phyloP scores from a whole-genome alignment of 2,797 vertebrate species.

The Chrosomus eos region DNA sequence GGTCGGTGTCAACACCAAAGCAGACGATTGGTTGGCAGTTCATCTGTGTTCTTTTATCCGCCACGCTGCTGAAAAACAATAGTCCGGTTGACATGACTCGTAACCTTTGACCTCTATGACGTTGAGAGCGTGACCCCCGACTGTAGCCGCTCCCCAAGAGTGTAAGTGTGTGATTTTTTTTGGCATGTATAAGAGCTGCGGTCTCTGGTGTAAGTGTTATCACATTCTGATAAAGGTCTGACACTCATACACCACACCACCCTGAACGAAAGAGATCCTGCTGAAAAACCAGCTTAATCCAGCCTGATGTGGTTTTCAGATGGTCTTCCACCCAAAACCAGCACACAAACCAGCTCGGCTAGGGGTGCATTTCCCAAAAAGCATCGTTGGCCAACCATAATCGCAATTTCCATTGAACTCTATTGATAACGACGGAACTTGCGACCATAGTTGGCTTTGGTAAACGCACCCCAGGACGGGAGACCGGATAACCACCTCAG shows the following conservation, averaged over 20 bases:
- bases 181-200: slow-evolving; percentile 79
- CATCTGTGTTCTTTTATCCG: neutral
- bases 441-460: too few relatives aligned
- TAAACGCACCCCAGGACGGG: neutral
- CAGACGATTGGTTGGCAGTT: slow-evolving; percentile 1
- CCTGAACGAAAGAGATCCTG: slow-evolving; percentile 49
- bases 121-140: slow-evolving; percentile 10
- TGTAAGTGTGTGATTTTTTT: slow-evolving; percentile 66
- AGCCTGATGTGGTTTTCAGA: neutral
- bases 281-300: slow-evolving; percentile 41
- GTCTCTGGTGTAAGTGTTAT: slow-evolving; percentile 44
- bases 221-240: slow-evolving; percentile 75
- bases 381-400: too few relatives aligned
- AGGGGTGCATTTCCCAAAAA: too few relatives aligned
- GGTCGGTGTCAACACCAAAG: slow-evolving; percentile 12
- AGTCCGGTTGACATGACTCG: slow-evolving; percentile 32
- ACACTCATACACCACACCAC: slow-evolving; percentile 63
- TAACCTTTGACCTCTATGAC: slow-evolving; percentile 34
- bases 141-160: neutral
- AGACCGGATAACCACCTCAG: neutral
- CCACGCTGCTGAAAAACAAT: neutral
- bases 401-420: too few relatives aligned
- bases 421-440: too few relatives aligned
- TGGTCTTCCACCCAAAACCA: neutral
- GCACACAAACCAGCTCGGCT: neutral